Base-by-base conservation (phyloP, 2,888 invertebrate species). In the Spilosoma lubricipeda region DNA sequence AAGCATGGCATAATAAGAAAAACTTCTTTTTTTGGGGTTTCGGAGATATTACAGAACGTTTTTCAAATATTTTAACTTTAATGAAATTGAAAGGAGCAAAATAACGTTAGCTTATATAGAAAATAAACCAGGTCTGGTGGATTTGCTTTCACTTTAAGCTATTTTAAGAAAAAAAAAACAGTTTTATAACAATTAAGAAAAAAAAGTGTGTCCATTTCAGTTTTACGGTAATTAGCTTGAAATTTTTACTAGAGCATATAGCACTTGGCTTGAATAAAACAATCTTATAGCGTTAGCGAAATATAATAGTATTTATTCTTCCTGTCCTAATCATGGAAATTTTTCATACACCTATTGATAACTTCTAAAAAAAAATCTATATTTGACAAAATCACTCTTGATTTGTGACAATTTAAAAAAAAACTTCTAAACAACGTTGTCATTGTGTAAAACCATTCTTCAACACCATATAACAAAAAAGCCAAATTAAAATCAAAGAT, bases 141-240 rank as follows among this genome's bases (percentile, higher is more conserved):
- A 63, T 63, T 18, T 63, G 30, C 63, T 63, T 63, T 63, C 63
- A 63, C 63, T 63, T 63, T 15, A 59, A 59, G 27, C 63, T 63
- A 18, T 30, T 30, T 63, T 2, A 56, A 56, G 13, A 56, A 9
- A 30, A 4, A 30, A 63, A 63, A 63, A 63, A 30, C 63, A 30
- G 63, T 63, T 63, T 63, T 63, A 63, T 30, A 30, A 63, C 30
- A 63, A 63, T 63, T 63, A 63, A 63, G 27, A 23, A 63, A 63
- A 63, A 63, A 63, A 63, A 63, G 63, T 63, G 8, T 63, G 63
- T 63, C 63, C 63, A 18, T 30, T 63, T 30, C 5, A 18, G 30
- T 30, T 59, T 63, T 63, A 63, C 63, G 30, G 30, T 63, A 63
- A 63, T 63, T 63, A 63, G 63, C 18, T 63, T 63, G 30, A 63